A percentile compares a stretch with the other conserved stretches of the same genome.
These are phyloP conservation scores for Hetaerina americana DNA, from an alignment of 1,140 invertebrate species.

Conservation along the genomic window DNA sequence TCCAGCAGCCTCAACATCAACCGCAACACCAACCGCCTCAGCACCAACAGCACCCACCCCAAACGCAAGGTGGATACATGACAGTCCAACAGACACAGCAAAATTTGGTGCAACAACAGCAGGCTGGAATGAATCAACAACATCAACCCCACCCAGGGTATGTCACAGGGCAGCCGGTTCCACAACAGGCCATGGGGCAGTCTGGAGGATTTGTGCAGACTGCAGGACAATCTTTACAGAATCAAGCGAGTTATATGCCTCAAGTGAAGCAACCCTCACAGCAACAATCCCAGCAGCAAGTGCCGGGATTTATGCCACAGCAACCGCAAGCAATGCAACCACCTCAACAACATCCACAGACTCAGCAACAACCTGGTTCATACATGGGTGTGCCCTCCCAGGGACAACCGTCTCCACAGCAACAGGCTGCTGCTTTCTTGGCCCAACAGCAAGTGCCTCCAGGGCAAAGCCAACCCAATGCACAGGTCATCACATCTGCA, in stretches of 20 bases:
- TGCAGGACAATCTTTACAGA: constrained; percentile 5
- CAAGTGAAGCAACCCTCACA: neutral
- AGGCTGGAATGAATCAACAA: neutral
- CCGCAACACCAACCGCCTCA: constrained; percentile 14
- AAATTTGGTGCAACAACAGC: constrained; percentile 16
- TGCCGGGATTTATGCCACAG: constrained; percentile 12
- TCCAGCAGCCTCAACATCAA: constrained; percentile 18
- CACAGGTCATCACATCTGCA: neutral
- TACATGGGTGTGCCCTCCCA: constrained; percentile 8
- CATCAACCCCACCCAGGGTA: neutral
- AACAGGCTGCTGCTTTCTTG: neutral
- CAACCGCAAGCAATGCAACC: constrained; percentile 23
- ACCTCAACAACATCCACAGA: constrained; percentile 27
- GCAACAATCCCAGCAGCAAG: constrained; percentile 6
- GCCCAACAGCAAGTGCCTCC: neutral
- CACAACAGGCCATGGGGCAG: neutral
- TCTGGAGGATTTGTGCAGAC: neutral
- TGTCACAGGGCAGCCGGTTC: constrained; percentile 1
- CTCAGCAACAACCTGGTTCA: constrained; percentile 11
- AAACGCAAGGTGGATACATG: no score
- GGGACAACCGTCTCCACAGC: constrained; percentile 3
- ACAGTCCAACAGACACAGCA: constrained; percentile 12
- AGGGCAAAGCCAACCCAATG: neutral
- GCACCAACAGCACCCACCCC: constrained; percentile 12
- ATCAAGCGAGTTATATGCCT: neutral